phyloP scores from a whole-genome alignment of 2,797 vertebrate species.

The Mustela erminea region DNA sequence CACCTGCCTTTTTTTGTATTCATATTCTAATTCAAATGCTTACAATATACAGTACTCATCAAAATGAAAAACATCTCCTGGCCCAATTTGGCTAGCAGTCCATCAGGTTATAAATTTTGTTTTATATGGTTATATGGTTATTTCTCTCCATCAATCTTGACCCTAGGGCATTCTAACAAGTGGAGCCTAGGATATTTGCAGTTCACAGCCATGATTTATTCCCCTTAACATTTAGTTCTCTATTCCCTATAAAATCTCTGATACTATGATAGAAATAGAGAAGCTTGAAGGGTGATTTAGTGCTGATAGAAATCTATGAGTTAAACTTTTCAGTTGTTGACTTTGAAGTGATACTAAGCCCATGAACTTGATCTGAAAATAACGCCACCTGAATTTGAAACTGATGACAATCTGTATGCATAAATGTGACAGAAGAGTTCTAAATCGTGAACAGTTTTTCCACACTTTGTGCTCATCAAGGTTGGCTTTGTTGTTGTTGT shows the following conservation, averaged over 20 bases:
- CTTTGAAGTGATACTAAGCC: constrained; percentile 19
- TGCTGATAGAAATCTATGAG: constrained; percentile 5
- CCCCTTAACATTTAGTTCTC: constrained; percentile 11
- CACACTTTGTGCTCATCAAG: neutral
- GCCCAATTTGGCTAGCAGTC: neutral
- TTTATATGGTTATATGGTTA: constrained; percentile 47
- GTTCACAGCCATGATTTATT: neutral
- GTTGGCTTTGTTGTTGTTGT: neutral
- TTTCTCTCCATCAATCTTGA: constrained; percentile 50
- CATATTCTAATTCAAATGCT: constrained; percentile 37
- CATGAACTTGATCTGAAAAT: constrained; percentile 39
- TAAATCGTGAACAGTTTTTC: neutral
- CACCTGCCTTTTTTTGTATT: neutral
- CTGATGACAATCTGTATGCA: neutral
- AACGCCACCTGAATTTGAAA: neutral
- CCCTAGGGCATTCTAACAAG: neutral
- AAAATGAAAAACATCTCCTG: constrained; percentile 53
- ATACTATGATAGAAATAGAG: neutral
- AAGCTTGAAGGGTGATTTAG: neutral
- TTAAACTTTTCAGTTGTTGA: constrained; percentile 57
- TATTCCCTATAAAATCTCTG: constrained; percentile 24
- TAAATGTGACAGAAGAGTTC: neutral
- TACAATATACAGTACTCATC: constrained; percentile 28
- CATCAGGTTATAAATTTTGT: constrained; percentile 41
- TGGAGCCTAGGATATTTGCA: constrained; percentile 16